Evolutionary conservation across 2,888 invertebrate genomes (phyloP), one percentile per base, ranked within the genome.

Genomic region (Chironomus riparius): DNA sequence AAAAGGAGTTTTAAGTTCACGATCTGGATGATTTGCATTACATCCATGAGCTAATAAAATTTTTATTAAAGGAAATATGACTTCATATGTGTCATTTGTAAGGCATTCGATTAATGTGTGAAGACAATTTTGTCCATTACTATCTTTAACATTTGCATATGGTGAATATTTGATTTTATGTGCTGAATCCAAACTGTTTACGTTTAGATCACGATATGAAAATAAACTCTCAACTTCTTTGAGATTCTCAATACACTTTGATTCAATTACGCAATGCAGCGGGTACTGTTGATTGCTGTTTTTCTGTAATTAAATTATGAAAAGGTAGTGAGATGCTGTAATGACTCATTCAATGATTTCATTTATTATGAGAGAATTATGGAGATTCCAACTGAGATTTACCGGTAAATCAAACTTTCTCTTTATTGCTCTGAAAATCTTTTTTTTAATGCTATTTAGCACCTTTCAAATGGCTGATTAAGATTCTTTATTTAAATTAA

Each of bases 191-290:
- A 28, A 56, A 18, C 18, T 15, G 13, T 56, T 56, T 71, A 15
- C 12, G 24, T 71, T 50, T 12, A 56, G 24, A 62, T 62, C 18
- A 22, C 61, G 18, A 28, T n/a, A 68, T 68, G 38, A 47, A 22
- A 74, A 48, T 24, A 68, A 47, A 13, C 24, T 47, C 28, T 65
- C 15, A 22, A 74, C 48, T 24, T 65, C 62, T 22, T 48, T 74
- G n/a, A 74, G 68, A 18, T 74, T 74, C 47, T 74, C 74, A n/a
- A 74, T 21, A 47, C 74, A 68, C n/a, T 38, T 24, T n/a, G 74
- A 74, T 24, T 74, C 65, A 3, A 74, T 74, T 47, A 74, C 74
- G 48, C 47, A 68, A 24, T 68, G 68, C 4, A 74, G n/a, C 13
- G 74, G 74, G 24, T 74, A 74, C 10, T 38, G 38, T n/a, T 18